Evolutionary conservation across 2,888 invertebrate genomes (phyloP).

Genomic region (Nymphalis polychloros): DNA sequence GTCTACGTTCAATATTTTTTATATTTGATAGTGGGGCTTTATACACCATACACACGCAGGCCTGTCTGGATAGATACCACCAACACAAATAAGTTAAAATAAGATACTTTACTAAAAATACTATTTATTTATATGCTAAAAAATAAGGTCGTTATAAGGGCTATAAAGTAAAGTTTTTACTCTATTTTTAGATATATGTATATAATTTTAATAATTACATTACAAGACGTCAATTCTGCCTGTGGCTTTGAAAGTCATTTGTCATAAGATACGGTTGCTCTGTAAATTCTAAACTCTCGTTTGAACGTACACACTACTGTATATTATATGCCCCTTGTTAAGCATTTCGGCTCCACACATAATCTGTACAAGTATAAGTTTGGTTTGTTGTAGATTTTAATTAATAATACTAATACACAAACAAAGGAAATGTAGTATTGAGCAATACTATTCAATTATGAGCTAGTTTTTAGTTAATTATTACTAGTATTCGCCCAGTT

Average conservation of each 20-base stretch:
- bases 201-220: background rate
- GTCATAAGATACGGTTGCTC: slow-evolving; percentile 25
- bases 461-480: too few species aligned
- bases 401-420: background rate
- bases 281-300: slow-evolving; percentile 26
- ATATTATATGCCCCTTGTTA: slow-evolving; percentile 28
- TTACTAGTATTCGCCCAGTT: too few species aligned
- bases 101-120: too few species aligned
- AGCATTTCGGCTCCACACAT: slow-evolving; percentile 20
- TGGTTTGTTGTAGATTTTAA: slow-evolving; percentile 8
- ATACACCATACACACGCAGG: too few species aligned
- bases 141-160: too few species aligned
- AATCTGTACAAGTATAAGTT: slow-evolving; percentile 4
- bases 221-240: slow-evolving; percentile 6
- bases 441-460: too few species aligned
- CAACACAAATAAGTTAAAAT: too few species aligned
- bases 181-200: background rate
- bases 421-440: background rate
- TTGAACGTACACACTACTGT: slow-evolving; percentile 17
- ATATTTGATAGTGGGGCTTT: too few species aligned
- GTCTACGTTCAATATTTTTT: too few species aligned
- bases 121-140: too few species aligned
- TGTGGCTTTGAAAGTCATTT: slow-evolving; percentile 20
- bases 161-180: too few species aligned
- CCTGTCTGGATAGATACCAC: too few species aligned